These are phyloP conservation scores for Cinara cedri DNA, from an alignment of 2,888 invertebrate species.

Conservation along the genomic window DNA sequence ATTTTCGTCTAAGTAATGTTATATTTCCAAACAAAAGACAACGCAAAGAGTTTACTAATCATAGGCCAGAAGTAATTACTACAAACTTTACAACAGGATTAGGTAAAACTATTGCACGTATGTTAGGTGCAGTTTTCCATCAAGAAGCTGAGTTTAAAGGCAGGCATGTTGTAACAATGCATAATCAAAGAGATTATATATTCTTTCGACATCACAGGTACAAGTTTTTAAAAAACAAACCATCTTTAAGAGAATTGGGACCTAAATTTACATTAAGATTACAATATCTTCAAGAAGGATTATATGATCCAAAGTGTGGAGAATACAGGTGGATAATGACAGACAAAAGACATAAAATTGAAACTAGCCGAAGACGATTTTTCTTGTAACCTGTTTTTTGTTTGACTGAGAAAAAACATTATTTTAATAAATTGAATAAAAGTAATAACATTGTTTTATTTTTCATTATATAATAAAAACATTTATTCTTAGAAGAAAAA, in stretches of 20 bases:
- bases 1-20: conserved; percentile 92
- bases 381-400: conserved; percentile 72
- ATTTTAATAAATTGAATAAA: too few species aligned
- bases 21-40: conserved; percentile 81
- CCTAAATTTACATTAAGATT: conserved; percentile 95
- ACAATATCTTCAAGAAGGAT: conserved; percentile 92
- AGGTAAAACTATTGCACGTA: conserved; percentile 87
- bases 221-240: conserved; percentile 57
- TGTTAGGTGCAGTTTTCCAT: conserved; percentile 93
- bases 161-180: conserved; percentile 92
- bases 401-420: not conserved
- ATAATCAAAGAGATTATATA: conserved; percentile 98
- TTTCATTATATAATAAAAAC: too few species aligned
- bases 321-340: conserved; percentile 96
- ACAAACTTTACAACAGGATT: conserved; percentile 95
- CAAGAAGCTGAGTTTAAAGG: conserved; percentile 95
- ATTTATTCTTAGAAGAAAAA: too few species aligned
- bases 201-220: conserved; percentile 97
- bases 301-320: conserved; percentile 95
- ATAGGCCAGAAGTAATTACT: conserved; percentile 92
- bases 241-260: conserved; percentile 86
- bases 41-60: conserved; percentile 81
- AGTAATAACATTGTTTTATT: too few species aligned
- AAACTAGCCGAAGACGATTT: conserved; percentile 89
- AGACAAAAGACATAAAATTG: conserved; percentile 90